Evolutionary conservation across 2,113 vertebrate genomes (phyloP).

Genomic region (Pionites leucogaster): DNA sequence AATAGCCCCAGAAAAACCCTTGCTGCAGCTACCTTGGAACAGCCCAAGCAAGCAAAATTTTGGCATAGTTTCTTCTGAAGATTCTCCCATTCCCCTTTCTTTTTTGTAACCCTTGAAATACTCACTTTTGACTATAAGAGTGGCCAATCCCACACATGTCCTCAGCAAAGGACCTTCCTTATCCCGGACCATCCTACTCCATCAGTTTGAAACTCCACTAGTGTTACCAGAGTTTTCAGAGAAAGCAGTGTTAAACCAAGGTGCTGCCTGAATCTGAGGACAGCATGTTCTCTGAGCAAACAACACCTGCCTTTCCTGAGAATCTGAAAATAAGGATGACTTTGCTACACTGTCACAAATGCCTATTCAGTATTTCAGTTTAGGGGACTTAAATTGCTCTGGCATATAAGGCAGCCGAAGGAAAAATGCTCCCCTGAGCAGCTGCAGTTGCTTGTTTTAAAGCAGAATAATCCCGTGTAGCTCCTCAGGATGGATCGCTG

Average conservation of each 20-base stretch:
- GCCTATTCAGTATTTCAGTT: not conserved
- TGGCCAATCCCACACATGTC: too few species aligned
- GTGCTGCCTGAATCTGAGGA: not conserved
- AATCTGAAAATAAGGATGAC: not conserved
- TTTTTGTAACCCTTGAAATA: not conserved
- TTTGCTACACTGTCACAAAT: constrained; percentile 38
- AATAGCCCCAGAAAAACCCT: not conserved
- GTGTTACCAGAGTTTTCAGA: not conserved
- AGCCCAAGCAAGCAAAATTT: not conserved
- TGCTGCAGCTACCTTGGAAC: not conserved
- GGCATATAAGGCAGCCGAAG: not conserved
- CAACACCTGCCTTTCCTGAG: not conserved
- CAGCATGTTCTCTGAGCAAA: not conserved
- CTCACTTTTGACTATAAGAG: not conserved
- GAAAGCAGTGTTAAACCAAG: not conserved
- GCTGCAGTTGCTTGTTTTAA: not conserved
- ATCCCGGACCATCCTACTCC: rapidly evolving
- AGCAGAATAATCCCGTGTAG: constrained; percentile 5
- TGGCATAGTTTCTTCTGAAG: not conserved
- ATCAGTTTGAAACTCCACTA: not conserved
- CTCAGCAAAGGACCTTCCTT: not conserved
- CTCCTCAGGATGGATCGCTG: constrained; percentile 22
- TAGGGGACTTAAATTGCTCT: constrained; percentile 33
- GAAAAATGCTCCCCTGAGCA: constrained; percentile 1
- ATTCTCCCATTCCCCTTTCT: rapidly evolving